Conservation (phyloP, 2,888 invertebrate genomes). For the Philopedon plagiatum region DNA sequence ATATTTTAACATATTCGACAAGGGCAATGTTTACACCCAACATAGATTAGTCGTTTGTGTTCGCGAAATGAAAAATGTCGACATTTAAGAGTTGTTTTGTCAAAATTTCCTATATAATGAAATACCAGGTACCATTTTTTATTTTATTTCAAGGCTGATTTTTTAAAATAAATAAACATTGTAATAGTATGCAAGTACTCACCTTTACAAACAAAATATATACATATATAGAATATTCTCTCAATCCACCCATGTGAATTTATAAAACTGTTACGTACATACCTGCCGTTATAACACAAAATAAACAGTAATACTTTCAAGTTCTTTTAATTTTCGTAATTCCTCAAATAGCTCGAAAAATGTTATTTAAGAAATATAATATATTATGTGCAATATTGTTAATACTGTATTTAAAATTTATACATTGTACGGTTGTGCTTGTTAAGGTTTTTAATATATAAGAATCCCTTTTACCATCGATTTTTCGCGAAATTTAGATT, state of each 20-base stretch:
- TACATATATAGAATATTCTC: slow-evolving; percentile 11
- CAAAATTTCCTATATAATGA: no score
- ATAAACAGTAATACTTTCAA: background rate
- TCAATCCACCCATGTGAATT: slow-evolving; percentile 33
- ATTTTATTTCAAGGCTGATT: no score
- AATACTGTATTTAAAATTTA: slow-evolving; percentile 13
- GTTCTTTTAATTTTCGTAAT: slow-evolving; percentile 16
- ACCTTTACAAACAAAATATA: background rate
- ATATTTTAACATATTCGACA: no score
- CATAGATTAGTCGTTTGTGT: no score
- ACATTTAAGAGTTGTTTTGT: no score
- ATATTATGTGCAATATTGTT: slow-evolving; percentile 45
- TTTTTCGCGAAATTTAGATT: no score
- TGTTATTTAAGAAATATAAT: slow-evolving; percentile 40
- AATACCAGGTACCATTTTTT: no score
- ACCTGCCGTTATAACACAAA: slow-evolving; percentile 7
- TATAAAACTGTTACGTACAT: slow-evolving; percentile 27
- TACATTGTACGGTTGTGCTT: no score
- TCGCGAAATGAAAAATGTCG: no score
- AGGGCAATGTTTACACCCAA: no score
- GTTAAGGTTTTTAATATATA: no score
- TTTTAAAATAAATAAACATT: background rate
- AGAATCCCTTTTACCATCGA: no score
- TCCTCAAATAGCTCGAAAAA: slow-evolving; percentile 39
- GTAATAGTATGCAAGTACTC: background rate